Conservation (phyloP, 2,888 invertebrate species). For the Agapetus fuscipes region DNA sequence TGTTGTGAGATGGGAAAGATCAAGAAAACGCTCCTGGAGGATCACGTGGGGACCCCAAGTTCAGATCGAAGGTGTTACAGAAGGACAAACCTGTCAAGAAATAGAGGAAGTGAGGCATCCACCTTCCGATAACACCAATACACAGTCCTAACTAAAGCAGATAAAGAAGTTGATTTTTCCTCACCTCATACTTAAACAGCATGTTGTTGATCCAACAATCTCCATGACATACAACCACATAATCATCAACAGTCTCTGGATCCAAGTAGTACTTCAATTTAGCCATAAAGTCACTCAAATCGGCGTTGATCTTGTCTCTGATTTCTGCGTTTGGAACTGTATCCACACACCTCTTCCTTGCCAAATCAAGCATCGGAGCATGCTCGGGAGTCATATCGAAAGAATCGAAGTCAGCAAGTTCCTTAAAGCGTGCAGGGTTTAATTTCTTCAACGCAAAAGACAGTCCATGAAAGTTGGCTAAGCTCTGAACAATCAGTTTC, state of each 20-base stretch:
- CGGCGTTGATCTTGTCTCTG: slow-evolving; percentile 1
- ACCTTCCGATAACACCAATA: no score
- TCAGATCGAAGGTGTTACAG: no score
- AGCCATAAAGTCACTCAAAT: slow-evolving; percentile 1
- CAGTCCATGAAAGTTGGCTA: slow-evolving; percentile 13
- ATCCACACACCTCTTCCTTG: slow-evolving; percentile 2
- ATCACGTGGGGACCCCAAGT: no score
- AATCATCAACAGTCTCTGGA: no score
- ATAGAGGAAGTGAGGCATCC: no score
- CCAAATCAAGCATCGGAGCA: slow-evolving; percentile 1
- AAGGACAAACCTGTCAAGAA: no score
- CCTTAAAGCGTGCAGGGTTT: slow-evolving; percentile 3
- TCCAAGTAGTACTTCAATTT: no score
- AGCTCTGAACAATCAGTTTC: slow-evolving; percentile 2
- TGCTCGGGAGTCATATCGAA: neutral
- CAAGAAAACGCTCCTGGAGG: no score
- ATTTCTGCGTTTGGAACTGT: slow-evolving; percentile 4
- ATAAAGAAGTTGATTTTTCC: no score
- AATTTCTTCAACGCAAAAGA: slow-evolving; percentile 11
- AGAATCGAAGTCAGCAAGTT: slow-evolving; percentile 1
- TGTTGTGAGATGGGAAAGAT: no score
- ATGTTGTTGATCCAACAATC: slow-evolving; percentile 18
- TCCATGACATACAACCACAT: slow-evolving; percentile 14
- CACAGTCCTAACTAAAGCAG: no score
- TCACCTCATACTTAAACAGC: slow-evolving; percentile 17